These are phyloP conservation scores for Gorsachius magnificus DNA, from an alignment of 2,797 vertebrate genomes.

Conservation along the genomic window DNA sequence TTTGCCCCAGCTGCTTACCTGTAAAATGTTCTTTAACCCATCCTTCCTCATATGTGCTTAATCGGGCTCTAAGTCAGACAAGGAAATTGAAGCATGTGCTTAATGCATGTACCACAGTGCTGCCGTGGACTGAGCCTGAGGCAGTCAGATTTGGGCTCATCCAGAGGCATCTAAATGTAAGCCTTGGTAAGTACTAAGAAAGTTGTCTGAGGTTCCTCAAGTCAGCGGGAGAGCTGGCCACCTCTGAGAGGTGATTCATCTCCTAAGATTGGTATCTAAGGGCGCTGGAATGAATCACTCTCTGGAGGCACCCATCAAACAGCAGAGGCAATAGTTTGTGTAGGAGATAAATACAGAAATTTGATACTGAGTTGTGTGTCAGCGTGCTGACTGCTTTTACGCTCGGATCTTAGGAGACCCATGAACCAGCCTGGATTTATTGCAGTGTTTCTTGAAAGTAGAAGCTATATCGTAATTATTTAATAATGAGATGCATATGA, in stretches of 20 bases:
- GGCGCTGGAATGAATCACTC: conserved; percentile 20
- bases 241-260: conserved; percentile 33
- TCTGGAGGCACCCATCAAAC: background rate
- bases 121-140: background rate
- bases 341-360: background rate
- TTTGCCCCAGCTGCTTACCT: background rate
- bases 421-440: background rate
- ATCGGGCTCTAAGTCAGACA: background rate
- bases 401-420: background rate
- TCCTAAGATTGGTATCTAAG: background rate
- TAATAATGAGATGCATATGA: background rate
- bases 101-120: background rate
- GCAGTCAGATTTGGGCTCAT: background rate
- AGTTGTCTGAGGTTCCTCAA: background rate
- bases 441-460: background rate
- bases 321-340: background rate
- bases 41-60: background rate
- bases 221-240: background rate
- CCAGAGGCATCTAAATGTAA: background rate
- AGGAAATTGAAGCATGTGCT: background rate
- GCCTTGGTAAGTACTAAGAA: background rate
- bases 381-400: background rate
- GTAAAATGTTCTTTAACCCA: background rate
- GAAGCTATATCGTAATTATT: background rate
- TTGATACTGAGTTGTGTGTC: background rate